A percentile compares a stretch with the other conserved stretches of the same genome.
phyloP scores from a whole-genome alignment of 2,888 invertebrate genomes.

The Xanthorhoe spadicearia region DNA sequence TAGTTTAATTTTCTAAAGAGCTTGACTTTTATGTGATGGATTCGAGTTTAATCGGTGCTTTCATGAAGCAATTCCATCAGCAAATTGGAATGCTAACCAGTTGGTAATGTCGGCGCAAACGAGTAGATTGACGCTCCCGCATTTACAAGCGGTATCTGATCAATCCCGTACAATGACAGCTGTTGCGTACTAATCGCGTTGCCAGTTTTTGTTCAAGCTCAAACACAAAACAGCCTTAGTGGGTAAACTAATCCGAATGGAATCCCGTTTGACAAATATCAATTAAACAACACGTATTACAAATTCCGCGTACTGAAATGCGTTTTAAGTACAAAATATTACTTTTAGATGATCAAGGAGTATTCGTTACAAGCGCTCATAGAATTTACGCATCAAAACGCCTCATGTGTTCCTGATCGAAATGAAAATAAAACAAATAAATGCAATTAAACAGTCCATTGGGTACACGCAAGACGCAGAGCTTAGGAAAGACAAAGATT shows the following conservation, averaged over 20 bases:
- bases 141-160: constrained; percentile 19
- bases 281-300: background rate
- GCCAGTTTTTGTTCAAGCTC: constrained; percentile 7
- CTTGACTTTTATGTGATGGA: constrained; percentile 20
- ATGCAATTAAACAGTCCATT: background rate
- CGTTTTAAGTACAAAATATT: background rate
- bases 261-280: background rate
- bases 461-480: constrained; percentile 49
- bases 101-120: constrained; percentile 22
- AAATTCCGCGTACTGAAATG: background rate
- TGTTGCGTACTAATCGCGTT: constrained; percentile 22
- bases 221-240: background rate
- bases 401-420: background rate
- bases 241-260: background rate
- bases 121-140: constrained; percentile 24
- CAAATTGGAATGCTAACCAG: constrained; percentile 24
- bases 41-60: constrained; percentile 14
- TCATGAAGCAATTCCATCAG: constrained; percentile 18
- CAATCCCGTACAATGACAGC: constrained; percentile 16
- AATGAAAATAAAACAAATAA: background rate
- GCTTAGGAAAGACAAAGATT: constrained; percentile 54
- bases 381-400: background rate
- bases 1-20: constrained; percentile 1
- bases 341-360: background rate
- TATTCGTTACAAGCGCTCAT: background rate